Percentiles rank a stretch among this genome's conserved stretches.
Conservation (phyloP, 2,888 invertebrate genomes). For the Calliphora vomitoria region DNA sequence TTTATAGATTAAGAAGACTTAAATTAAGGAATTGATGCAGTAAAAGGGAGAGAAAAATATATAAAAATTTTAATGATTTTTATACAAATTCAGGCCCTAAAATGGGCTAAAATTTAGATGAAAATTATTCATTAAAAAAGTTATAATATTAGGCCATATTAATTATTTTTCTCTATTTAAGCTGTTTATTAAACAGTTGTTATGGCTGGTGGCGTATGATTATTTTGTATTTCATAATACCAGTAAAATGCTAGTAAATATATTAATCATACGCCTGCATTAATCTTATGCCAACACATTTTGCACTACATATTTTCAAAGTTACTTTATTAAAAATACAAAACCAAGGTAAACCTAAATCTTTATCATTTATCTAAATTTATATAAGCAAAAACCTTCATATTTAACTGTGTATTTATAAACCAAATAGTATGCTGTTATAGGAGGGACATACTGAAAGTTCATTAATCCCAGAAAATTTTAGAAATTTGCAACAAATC, state of each 20-base stretch:
- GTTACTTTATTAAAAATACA: neutral
- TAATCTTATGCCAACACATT: slow-evolving; percentile 18
- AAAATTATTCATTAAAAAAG: too few relatives aligned
- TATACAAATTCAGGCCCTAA: too few relatives aligned
- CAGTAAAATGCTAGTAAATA: neutral
- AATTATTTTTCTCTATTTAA: too few relatives aligned
- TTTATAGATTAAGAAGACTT: too few relatives aligned
- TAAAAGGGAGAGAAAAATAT: too few relatives aligned
- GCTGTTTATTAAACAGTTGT: neutral
- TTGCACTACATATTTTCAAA: neutral
- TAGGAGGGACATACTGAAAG: neutral
- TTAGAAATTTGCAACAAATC: neutral
- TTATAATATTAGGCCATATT: too few relatives aligned
- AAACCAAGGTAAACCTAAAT: slow-evolving; percentile 9
- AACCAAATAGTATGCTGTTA: neutral
- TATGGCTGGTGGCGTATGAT: slow-evolving; percentile 3
- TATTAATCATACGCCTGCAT: too few relatives aligned
- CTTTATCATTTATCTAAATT: slow-evolving; percentile 28
- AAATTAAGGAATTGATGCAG: too few relatives aligned
- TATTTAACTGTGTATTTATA: slow-evolving; percentile 8
- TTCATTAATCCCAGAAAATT: neutral
- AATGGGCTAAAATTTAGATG: too few relatives aligned
- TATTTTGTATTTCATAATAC: neutral
- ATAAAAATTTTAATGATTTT: too few relatives aligned
- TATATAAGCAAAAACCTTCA: neutral